phyloP scores from a whole-genome alignment of 2,113 vertebrate genomes.

The Nerophis lumbriciformis region DNA sequence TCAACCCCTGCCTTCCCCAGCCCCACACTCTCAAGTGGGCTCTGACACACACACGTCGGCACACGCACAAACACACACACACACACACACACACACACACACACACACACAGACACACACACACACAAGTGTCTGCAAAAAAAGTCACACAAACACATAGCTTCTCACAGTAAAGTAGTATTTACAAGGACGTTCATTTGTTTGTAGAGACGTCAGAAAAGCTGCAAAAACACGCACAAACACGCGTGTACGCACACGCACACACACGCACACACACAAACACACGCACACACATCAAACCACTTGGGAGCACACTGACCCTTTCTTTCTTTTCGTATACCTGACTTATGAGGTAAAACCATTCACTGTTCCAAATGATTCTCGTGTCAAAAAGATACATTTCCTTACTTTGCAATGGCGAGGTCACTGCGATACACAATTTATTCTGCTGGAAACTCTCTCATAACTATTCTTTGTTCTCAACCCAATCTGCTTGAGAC shows the following conservation, averaged over 20 bases:
- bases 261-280: no score
- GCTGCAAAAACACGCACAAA: neutral
- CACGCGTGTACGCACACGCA: neutral
- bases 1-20: no score
- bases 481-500: slow-evolving; percentile 11
- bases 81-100: slow-evolving; percentile 40
- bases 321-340: no score
- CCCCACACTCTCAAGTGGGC: slow-evolving; percentile 15
- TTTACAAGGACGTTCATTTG: slow-evolving; percentile 40
- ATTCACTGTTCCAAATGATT: neutral
- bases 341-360: neutral
- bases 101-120: slow-evolving; percentile 51
- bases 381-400: neutral
- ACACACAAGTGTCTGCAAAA: slow-evolving; percentile 10
- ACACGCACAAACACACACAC: slow-evolving; percentile 41
- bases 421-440: slow-evolving; percentile 26
- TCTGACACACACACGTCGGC: slow-evolving; percentile 36
- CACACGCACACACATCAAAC: neutral
- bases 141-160: slow-evolving; percentile 34
- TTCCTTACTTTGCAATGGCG: slow-evolving; percentile 6
- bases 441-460: slow-evolving; percentile 40
- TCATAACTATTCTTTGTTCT: slow-evolving; percentile 13
- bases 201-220: slow-evolving; percentile 22
- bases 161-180: slow-evolving; percentile 34
- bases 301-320: no score